A percentile compares a stretch with the other conserved stretches of the same genome.
phyloP scores from a whole-genome alignment of 2,888 invertebrate species.

The Metopia argyrocephala region DNA sequence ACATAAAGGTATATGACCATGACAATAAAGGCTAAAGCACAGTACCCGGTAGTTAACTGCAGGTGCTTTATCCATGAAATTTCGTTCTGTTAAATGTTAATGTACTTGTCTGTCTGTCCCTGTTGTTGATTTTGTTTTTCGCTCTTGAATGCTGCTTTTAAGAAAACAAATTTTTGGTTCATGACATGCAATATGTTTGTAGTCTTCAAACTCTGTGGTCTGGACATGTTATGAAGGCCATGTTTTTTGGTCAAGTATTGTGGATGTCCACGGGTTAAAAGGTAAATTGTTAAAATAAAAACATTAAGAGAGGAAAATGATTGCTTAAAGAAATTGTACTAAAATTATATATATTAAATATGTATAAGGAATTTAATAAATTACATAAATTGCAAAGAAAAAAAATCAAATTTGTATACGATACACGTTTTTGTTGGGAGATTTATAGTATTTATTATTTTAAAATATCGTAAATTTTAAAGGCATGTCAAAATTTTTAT shows the following conservation, averaged over 20 bases:
- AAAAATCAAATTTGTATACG: too few relatives aligned
- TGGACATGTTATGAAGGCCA: constrained; percentile 46
- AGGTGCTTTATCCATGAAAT: constrained; percentile 29
- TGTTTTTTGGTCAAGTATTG: constrained; percentile 36
- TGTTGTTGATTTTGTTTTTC: not conserved
- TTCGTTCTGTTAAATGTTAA: constrained; percentile 29
- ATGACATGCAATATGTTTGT: not conserved
- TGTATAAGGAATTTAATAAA: too few relatives aligned
- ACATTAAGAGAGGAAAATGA: not conserved
- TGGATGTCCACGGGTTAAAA: constrained; percentile 4
- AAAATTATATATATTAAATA: too few relatives aligned
- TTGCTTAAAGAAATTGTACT: too few relatives aligned
- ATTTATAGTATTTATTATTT: too few relatives aligned
- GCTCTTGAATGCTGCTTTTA: not conserved
- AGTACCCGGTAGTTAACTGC: constrained; percentile 16
- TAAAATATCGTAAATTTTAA: too few relatives aligned
- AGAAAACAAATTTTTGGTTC: not conserved
- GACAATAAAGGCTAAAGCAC: not conserved
- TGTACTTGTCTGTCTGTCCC: not conserved
- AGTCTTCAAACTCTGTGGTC: constrained; percentile 8
- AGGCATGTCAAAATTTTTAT: too few relatives aligned
- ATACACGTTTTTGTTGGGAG: too few relatives aligned
- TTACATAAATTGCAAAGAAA: too few relatives aligned
- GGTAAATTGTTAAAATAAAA: not conserved
- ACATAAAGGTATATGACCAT: not conserved